phyloP scores from a whole-genome alignment of 2,888 invertebrate species.

The Caenorhabditis sp. region DNA sequence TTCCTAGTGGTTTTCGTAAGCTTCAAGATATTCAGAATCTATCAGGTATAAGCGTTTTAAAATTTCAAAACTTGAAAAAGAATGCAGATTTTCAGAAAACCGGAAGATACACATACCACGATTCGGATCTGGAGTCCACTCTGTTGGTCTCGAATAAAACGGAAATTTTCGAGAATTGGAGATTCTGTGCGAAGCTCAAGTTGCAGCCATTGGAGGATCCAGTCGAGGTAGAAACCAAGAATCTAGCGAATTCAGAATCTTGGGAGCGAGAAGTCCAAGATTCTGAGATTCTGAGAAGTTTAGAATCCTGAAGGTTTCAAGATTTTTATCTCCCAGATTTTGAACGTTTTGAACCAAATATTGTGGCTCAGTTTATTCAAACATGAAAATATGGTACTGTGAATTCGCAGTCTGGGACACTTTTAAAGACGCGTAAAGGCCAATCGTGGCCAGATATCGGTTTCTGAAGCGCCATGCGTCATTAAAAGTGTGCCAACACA shows the following conservation, averaged over 20 bases:
- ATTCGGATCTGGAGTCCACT: not conserved
- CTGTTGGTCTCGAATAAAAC: conserved; percentile 10
- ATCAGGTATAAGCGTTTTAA: conserved; percentile 2
- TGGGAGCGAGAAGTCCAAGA: not conserved
- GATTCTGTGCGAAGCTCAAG: conserved; percentile 4
- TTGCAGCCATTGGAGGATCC: conserved; percentile 17
- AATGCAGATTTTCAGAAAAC: not conserved
- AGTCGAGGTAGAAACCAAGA: conserved; percentile 20
- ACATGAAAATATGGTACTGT: too few species aligned
- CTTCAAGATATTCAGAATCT: conserved; percentile 10
- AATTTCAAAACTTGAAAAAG: not conserved
- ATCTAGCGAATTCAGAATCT: not conserved
- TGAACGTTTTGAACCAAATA: too few species aligned
- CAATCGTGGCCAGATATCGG: too few species aligned
- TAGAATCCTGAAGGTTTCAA: not conserved
- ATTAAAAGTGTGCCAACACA: too few species aligned
- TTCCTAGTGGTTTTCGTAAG: not conserved
- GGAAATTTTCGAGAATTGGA: conserved; percentile 25
- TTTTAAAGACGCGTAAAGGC: too few species aligned
- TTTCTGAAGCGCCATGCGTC: too few species aligned
- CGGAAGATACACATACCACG: not conserved
- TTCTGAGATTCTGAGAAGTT: not conserved
- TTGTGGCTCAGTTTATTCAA: too few species aligned
- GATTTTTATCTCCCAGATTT: too few species aligned
- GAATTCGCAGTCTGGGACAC: too few species aligned